These are phyloP conservation scores for Pterois miles DNA, from an alignment of 2,797 vertebrate genomes.

Conservation along the genomic window DNA sequence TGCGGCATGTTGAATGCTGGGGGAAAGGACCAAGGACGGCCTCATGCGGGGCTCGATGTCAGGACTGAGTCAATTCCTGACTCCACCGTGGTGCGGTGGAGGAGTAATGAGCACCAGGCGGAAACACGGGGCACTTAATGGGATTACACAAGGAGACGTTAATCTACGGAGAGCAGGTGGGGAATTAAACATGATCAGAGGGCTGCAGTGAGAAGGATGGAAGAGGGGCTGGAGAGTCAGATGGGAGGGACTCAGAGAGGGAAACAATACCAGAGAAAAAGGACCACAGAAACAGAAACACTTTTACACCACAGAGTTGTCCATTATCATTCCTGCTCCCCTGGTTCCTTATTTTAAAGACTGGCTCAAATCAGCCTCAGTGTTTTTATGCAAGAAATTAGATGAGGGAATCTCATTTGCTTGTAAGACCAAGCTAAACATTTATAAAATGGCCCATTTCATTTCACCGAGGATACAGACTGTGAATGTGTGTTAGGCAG, in stretches of 20 bases:
- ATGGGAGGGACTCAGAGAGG: constrained; percentile 7
- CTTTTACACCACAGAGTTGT: constrained; percentile 25
- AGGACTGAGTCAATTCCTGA: constrained; percentile 63
- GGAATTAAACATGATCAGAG: constrained; percentile 77
- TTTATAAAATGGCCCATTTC: constrained; percentile 58
- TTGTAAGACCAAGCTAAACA: constrained; percentile 49
- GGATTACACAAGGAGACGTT: constrained; percentile 78
- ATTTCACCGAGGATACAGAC: constrained; percentile 29
- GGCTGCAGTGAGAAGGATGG: constrained; percentile 42
- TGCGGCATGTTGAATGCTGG: background rate
- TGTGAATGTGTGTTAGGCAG: constrained; percentile 15
- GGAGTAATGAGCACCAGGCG: constrained; percentile 69
- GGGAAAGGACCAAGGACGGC: constrained; percentile 17
- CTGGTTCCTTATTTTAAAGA: constrained; percentile 33
- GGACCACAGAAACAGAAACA: constrained; percentile 31
- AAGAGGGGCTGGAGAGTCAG: constrained; percentile 27
- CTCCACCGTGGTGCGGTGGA: constrained; percentile 35
- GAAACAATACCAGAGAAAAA: constrained; percentile 21
- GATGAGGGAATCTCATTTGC: constrained; percentile 51
- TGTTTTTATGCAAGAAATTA: constrained; percentile 49
- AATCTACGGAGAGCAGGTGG: constrained; percentile 78
- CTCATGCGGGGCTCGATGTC: constrained; percentile 43
- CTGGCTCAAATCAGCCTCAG: constrained; percentile 44
- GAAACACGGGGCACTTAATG: constrained; percentile 76
- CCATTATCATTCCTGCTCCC: constrained; percentile 41